Base-by-base conservation (phyloP, 2,888 invertebrate species). In the Drosophila neonasuta region DNA sequence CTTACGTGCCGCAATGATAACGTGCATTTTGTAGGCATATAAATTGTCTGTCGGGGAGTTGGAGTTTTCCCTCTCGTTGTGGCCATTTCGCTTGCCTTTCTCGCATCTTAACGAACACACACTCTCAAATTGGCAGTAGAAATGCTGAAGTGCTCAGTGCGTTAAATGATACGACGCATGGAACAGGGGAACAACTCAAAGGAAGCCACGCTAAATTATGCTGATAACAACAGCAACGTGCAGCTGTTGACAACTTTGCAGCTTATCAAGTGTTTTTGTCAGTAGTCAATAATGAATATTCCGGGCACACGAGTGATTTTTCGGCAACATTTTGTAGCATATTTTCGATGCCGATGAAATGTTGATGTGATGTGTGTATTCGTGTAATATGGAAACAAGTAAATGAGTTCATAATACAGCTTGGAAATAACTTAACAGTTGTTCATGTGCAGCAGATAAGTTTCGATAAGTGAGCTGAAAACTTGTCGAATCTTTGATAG, bases 1-100 rank as follows among this genome's bases (percentile, higher is more conserved):
- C 63, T 70, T 73, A 79, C 80, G 80, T 80, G 83, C 70, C 77
- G 57, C 80, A 79, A 67, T 82, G 80, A 77, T 82, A 83, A 79
- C 74, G 79, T 76, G 66, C 70, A 77, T 66, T 82, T 82, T 62
- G 71, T 58, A 58, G 44, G 59, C 68, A 60, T 55, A 77, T 68
- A 69, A 82, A 77, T 68, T 68, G 62, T 39, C 59, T 29, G 51
- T 45, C 11, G 49, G 15, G 9, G 24, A 29, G 29, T 39, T 50
- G 24, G 17, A 29, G 41, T 42, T 15, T 34, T 49, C 36, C 39
- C 45, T 49, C 29, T 46, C n/a, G 24, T 29, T 62, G 13, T 41
- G 55, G 34, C 49, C 17, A 62, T 55, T 55, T 68, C 17, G 10
- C 36, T 45, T 44, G 30, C 7, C 29, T 11, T 11, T 36, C 36